Percentiles rank a stretch among this genome's conserved stretches.
These are phyloP conservation scores for Onychostoma macrolepis DNA, from an alignment of 2,113 vertebrate species.

Conservation along the genomic window DNA sequence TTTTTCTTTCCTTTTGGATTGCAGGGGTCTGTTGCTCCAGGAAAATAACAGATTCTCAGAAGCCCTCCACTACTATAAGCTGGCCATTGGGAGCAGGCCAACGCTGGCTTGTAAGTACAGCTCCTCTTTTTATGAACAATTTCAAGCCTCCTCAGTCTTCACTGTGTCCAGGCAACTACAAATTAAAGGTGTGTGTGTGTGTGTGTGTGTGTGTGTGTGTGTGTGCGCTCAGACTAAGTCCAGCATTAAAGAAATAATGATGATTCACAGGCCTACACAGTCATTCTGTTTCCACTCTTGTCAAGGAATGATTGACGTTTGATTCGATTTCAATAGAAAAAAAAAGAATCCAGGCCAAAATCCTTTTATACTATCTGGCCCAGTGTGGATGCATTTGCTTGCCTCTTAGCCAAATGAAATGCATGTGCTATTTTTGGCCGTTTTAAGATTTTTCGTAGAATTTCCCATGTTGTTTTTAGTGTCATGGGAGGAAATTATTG, in stretches of 20 bases:
- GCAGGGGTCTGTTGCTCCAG: constrained; percentile 94
- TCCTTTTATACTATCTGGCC: neutral
- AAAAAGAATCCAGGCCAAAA: constrained; percentile 51
- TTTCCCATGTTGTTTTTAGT: constrained; percentile 7
- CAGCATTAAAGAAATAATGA: constrained; percentile 56
- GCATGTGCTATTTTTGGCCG: constrained; percentile 16
- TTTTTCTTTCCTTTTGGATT: constrained; percentile 36
- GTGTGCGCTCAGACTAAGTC: constrained; percentile 43
- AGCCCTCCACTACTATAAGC: constrained; percentile 95
- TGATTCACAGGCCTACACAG: constrained; percentile 47
- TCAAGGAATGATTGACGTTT: constrained; percentile 57
- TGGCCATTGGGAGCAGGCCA: constrained; percentile 96
- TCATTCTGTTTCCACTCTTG: constrained; percentile 32
- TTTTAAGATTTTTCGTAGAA: constrained; percentile 6
- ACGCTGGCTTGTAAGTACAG: constrained; percentile 97
- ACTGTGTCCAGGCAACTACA: constrained; percentile 69
- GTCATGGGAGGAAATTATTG: constrained; percentile 27
- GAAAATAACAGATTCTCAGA: constrained; percentile 96
- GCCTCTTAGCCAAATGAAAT: constrained; percentile 5
- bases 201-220: constrained; percentile 41
- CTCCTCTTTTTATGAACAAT: constrained; percentile 67
- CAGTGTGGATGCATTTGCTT: neutral
- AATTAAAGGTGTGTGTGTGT: constrained; percentile 8
- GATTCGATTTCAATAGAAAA: constrained; percentile 46
- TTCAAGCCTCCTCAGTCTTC: constrained; percentile 63